A percentile compares a stretch with the other conserved stretches of the same genome.
Evolutionary conservation across 2,113 vertebrate genomes (phyloP).

Genomic region (Odontophorus gujanensis): DNA sequence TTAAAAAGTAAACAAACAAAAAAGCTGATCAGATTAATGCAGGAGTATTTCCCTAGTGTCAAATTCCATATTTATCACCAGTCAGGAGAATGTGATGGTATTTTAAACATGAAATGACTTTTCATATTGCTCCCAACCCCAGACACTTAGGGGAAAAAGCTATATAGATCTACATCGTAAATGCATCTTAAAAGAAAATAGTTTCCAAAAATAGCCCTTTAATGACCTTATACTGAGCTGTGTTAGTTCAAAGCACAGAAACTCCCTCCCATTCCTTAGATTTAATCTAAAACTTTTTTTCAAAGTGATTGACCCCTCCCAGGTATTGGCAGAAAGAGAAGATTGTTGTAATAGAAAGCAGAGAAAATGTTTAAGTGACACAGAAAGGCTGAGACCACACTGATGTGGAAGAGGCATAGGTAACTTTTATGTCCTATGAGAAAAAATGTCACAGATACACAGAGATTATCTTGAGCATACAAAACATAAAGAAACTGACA

Average conservation of each 20-base stretch:
- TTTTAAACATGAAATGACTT: slow-evolving; percentile 11
- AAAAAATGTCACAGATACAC: background rate
- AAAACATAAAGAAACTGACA: background rate
- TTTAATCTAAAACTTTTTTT: background rate
- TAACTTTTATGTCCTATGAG: background rate
- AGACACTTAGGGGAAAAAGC: background rate
- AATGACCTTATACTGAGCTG: background rate
- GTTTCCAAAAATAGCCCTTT: background rate
- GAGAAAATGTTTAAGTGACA: background rate
- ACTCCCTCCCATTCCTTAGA: background rate
- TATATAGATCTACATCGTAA: background rate
- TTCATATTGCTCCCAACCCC: background rate
- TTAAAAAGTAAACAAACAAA: background rate
- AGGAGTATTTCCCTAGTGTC: background rate
- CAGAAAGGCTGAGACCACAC: background rate
- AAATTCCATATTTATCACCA: background rate
- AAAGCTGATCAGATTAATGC: background rate
- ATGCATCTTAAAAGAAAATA: background rate
- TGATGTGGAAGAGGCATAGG: background rate
- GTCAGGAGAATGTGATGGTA: background rate
- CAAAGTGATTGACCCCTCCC: background rate
- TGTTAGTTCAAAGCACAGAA: background rate
- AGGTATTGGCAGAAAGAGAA: background rate
- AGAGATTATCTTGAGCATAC: background rate
- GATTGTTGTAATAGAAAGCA: background rate